Evolutionary conservation across 2,113 vertebrate genomes (phyloP).

Genomic region (Calypte anna): DNA sequence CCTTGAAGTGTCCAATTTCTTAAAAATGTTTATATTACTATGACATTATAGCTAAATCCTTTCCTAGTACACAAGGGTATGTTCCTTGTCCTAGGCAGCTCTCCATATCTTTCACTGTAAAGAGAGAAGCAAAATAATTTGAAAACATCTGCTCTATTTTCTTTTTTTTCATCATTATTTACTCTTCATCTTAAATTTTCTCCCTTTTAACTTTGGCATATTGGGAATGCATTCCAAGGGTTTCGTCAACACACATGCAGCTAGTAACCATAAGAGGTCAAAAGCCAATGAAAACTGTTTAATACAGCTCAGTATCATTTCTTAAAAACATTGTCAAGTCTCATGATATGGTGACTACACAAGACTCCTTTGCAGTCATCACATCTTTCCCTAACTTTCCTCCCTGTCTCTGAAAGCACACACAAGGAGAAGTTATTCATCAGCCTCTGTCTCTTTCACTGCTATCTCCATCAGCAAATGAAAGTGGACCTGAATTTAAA

Average conservation of each 20-base stretch:
- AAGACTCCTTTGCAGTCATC: background rate
- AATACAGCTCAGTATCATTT: background rate
- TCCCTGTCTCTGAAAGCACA: background rate
- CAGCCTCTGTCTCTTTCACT: background rate
- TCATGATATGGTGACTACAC: background rate
- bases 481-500: background rate
- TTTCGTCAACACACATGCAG: background rate
- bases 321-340: background rate
- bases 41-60: background rate
- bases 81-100: constrained; percentile 18
- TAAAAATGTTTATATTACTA: background rate
- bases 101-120: constrained; percentile 11
- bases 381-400: background rate
- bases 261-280: background rate
- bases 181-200: background rate
- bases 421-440: background rate
- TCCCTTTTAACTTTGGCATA: background rate
- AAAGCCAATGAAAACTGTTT: background rate
- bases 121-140: background rate
- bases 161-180: background rate
- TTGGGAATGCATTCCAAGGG: background rate
- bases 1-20: background rate
- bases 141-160: background rate
- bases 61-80: background rate
- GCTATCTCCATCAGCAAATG: background rate